Base-by-base conservation (phyloP, 2,888 invertebrate species). In the Phyto melanocephala region DNA sequence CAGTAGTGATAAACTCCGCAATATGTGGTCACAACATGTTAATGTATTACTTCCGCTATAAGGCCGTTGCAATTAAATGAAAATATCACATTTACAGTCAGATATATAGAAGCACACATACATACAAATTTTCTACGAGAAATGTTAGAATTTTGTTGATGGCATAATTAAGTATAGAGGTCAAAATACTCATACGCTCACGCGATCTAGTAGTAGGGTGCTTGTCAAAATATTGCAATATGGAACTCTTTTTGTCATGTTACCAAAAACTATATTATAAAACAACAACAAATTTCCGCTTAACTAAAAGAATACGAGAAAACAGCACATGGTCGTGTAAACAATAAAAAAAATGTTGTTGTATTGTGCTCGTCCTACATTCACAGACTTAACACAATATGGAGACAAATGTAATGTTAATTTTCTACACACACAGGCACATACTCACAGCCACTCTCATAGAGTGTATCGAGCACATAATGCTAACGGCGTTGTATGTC, bases 21-120 rank as follows among this genome's bases (percentile, higher is more conserved):
- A 58, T 60, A 60, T 60, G 71, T 60, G 50, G 60, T 60, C 37
- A 71, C 28, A 5, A 28, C 24, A 72, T 28, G 52, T 62, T 74
- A 63, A 74, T 63, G 52, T 62, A 74, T 42, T 62, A 74, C 42
- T 62, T 74, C 62, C 62, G 62, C 42, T 62, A 62, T 72, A 3
- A 62, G 42, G 52, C 50, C 22, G 33, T 35, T 52, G 62, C 50
- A 63, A 52, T 47, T 42, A 62, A 74, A 62, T 54, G 52, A 13
- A 52, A 50, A 72, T 62, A 60, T 52, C 42, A 58, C 56, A 58
- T 71, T 28, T 56, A 13, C 10, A 7, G 28, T 15, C 45, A 28
- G 2, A 45, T 10, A 28, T 42, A 42, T 15, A 52, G 52, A 3
- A 33, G 40, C 35, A 71, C 17, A 58, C n/a, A n/a, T n/a, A n/a